A percentile compares a stretch with the other conserved stretches of the same genome.
Evolutionary conservation across 2,113 vertebrate genomes (phyloP).

Genomic region (Alligator sinensis): DNA sequence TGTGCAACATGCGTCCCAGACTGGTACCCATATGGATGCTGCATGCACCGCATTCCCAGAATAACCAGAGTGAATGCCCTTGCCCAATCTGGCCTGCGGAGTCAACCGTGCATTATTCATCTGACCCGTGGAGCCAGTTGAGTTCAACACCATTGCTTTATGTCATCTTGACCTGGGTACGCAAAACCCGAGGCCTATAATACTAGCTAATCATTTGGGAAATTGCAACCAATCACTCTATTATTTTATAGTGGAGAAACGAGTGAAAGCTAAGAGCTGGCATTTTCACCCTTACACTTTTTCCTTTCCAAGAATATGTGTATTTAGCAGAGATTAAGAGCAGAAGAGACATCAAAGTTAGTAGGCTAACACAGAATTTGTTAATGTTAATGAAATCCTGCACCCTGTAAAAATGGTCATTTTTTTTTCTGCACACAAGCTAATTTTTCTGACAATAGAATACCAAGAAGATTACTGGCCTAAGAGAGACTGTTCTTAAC

Average conservation of each 20-base stretch:
- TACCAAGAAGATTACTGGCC: not conserved
- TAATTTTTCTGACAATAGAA: not conserved
- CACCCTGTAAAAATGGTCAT: not conserved
- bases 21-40: too few relatives aligned
- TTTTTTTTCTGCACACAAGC: not conserved
- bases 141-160: too few relatives aligned
- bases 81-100: too few relatives aligned
- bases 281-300: not conserved
- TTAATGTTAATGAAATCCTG: not conserved
- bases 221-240: not conserved
- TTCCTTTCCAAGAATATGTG: not conserved
- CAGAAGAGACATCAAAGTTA: not conserved
- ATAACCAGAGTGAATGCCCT: too few relatives aligned
- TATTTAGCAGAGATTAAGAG: not conserved
- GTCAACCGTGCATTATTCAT: too few relatives aligned
- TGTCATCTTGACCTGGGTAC: not conserved
- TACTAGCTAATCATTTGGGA: not conserved
- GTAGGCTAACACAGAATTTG: not conserved
- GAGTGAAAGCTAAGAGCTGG: too few relatives aligned
- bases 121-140: too few relatives aligned
- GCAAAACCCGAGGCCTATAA: not conserved
- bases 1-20: too few relatives aligned
- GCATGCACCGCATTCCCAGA: too few relatives aligned
- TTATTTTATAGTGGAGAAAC: too few relatives aligned
- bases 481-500: too few relatives aligned